Base-by-base conservation (phyloP, 92 coral and sea anemone genomes). In the Siderastrea radians region DNA sequence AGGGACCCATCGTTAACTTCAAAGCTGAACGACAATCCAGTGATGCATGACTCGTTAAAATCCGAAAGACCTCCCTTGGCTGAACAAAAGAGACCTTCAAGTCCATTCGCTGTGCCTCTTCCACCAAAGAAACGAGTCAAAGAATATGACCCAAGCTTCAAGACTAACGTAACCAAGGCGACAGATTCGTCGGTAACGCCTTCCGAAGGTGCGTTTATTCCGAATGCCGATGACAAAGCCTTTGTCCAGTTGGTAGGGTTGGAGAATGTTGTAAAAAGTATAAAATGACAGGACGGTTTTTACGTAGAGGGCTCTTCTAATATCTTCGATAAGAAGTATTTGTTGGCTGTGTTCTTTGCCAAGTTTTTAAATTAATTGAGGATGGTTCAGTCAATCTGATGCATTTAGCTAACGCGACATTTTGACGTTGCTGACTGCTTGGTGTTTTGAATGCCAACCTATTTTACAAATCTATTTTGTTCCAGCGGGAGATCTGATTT, bases 231-330 rank as follows among this genome's bases (percentile, higher is more conserved):
- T 19, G 99, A 98, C 84, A 69, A 79, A 70, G 73, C 92, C 72
- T 98, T 98, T 72, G 95, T 93, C 3, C 93, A 93, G 85, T 76
- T 98, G 68, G 90, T 98, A n/a, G 99, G 99, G 19, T 79, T 98
- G 45, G 99, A 98, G 74, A 93, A 93, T 45, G 98, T 98, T 43
- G 98, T 98, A 3, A 81, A 89, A 26, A 90, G 84, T 49, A 84
- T 95, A 4, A 93, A 82, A 16, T 76, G 67, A 49, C 69, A n/a
- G 12, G 12, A 26, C 38, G 16, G 1, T 15, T 79, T 50, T 79
- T 3, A 2, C 43, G 4, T 43, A 9, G 7, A 44, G 49, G n/a
- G 19, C 16, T 49, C 60, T 7, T 16, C 54, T 14, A 3, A 61
- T 19, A 13, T 7, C 14, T 61, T 61, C 13, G 2, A 61, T 3